Evolutionary conservation across 2,113 vertebrate genomes (phyloP).

Genomic region (Poicephalus gulielmi): DNA sequence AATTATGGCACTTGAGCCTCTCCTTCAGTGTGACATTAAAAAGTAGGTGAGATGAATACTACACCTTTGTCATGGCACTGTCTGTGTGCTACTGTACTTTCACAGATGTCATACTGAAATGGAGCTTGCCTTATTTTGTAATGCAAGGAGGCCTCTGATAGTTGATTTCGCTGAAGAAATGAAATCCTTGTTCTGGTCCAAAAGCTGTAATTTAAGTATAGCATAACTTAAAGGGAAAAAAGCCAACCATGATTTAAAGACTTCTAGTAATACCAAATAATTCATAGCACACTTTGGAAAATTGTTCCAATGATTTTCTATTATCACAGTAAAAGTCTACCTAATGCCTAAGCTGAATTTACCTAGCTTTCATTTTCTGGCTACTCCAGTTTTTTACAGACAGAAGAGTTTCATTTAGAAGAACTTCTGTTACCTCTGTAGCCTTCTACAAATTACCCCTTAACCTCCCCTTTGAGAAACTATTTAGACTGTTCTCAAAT

Average conservation of each 20-base stretch:
- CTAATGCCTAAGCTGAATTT: not conserved
- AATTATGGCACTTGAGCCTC: not conserved
- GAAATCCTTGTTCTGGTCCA: not conserved
- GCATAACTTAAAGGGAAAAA: not conserved
- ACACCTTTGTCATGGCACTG: not conserved
- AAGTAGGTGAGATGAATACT: not conserved
- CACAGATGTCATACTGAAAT: not conserved
- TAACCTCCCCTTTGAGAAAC: not conserved
- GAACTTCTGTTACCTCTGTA: not conserved
- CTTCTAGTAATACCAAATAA: not conserved
- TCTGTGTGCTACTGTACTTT: not conserved
- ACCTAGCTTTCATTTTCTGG: not conserved
- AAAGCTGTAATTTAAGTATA: not conserved
- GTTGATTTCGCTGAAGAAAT: not conserved
- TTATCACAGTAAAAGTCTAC: not conserved
- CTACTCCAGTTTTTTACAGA: not conserved
- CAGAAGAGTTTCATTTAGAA: not conserved
- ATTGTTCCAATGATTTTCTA: not conserved
- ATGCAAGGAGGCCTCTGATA: not conserved
- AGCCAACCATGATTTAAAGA: not conserved
- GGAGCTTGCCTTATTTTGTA: not conserved
- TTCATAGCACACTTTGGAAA: not conserved
- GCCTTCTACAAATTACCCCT: not conserved
- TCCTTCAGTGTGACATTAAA: not conserved
- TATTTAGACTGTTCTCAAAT: not conserved